phyloP scores from a whole-genome alignment of 2,113 vertebrate species.

The Macheiramphus alcinus region DNA sequence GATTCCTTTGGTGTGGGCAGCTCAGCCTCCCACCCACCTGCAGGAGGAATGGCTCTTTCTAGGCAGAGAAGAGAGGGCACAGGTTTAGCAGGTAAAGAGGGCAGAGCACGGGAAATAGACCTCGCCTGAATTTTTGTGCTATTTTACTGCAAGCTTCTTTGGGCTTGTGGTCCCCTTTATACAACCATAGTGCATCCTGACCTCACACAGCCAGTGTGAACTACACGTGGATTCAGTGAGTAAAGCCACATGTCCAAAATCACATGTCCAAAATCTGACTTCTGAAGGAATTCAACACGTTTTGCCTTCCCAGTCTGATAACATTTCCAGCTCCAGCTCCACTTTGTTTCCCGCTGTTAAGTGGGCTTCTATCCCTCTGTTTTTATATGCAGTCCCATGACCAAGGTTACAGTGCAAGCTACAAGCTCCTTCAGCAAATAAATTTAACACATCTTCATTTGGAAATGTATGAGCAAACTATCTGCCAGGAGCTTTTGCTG shows the following conservation, averaged over 20 bases:
- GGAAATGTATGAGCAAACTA: conserved; percentile 40
- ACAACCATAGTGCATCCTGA: not conserved
- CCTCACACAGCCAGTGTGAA: not conserved
- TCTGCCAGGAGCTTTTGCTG: conserved; percentile 46
- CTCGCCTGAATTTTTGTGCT: not conserved
- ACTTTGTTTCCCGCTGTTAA: conserved; percentile 8
- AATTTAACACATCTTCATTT: conserved; percentile 68
- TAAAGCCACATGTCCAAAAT: conserved; percentile 14
- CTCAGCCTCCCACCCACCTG: not conserved
- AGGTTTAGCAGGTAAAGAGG: not conserved
- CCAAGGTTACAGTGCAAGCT: conserved; percentile 29
- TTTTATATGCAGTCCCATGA: conserved; percentile 43
- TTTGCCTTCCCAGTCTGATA: conserved; percentile 17
- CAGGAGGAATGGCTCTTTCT: not conserved
- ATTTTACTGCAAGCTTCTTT: not conserved
- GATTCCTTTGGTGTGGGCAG: not conserved
- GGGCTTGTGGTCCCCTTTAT: not conserved
- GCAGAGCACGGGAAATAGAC: accelerated
- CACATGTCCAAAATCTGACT: conserved; percentile 4
- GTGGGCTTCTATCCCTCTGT: conserved; percentile 9
- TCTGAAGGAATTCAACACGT: not conserved
- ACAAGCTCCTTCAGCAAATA: conserved; percentile 56
- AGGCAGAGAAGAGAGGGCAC: not conserved
- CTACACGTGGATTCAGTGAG: not conserved
- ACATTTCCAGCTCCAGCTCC: conserved; percentile 48